phyloP scores from a whole-genome alignment of 2,113 vertebrate genomes.

The Actinemys pallida region DNA sequence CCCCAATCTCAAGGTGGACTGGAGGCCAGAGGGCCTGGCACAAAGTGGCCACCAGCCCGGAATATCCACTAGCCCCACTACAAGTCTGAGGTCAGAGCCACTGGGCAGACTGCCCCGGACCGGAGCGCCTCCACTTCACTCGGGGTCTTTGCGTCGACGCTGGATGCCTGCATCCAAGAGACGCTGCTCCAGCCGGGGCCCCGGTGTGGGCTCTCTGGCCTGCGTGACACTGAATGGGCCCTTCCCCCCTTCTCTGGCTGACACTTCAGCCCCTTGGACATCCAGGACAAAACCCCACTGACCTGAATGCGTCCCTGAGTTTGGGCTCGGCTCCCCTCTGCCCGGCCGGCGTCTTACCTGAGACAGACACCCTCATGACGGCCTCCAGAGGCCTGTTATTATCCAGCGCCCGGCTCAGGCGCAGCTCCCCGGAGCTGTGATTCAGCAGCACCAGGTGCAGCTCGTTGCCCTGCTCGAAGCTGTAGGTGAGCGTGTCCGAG shows the following conservation, averaged over 20 bases:
- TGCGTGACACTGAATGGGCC: neutral
- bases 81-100: neutral
- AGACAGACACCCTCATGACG: slow-evolving; percentile 93
- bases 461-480: slow-evolving; percentile 93
- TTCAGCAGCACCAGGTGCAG: slow-evolving; percentile 93
- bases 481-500: slow-evolving; percentile 89
- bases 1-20: neutral
- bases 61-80: neutral
- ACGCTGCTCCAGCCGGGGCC: neutral
- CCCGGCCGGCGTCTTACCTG: slow-evolving; percentile 82
- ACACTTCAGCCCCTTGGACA: neutral
- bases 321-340: neutral
- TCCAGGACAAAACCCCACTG: neutral
- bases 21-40: neutral
- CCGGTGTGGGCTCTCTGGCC: neutral
- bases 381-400: slow-evolving; percentile 97
- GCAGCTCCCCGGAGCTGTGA: slow-evolving; percentile 89
- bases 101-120: neutral
- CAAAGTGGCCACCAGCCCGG: neutral
- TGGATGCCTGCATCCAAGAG: neutral
- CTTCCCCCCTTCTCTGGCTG: neutral
- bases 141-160: neutral
- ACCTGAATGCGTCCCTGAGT: neutral
- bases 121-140: rapidly evolving
- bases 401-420: slow-evolving; percentile 91